These are phyloP conservation scores for Epinotia demarniana DNA, from an alignment of 2,888 invertebrate species.

Conservation along the genomic window DNA sequence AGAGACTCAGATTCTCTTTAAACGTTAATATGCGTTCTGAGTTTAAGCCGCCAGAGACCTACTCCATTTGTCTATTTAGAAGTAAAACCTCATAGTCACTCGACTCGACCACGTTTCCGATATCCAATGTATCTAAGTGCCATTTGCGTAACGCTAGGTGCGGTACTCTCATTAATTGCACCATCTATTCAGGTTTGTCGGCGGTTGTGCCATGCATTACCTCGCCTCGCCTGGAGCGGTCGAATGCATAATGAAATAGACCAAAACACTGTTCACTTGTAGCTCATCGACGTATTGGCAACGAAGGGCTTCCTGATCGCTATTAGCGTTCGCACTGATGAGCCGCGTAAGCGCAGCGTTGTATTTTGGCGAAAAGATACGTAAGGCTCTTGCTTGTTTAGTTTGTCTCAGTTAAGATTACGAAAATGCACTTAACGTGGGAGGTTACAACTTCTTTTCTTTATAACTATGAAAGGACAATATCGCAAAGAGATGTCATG, in stretches of 20 bases:
- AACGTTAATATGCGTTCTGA: no score
- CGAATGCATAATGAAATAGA: slow-evolving; percentile 43
- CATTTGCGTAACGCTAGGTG: slow-evolving; percentile 54
- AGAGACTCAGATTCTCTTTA: no score
- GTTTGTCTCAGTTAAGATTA: no score
- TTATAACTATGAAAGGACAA: no score
- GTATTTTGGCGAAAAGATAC: not conserved
- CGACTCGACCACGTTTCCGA: slow-evolving; percentile 51
- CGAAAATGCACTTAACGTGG: no score
- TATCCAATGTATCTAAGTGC: slow-evolving; percentile 55
- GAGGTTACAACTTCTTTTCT: no score
- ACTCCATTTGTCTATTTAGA: not conserved
- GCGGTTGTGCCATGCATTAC: slow-evolving; percentile 40
- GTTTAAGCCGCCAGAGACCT: not conserved
- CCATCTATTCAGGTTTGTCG: slow-evolving; percentile 43
- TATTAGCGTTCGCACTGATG: not conserved
- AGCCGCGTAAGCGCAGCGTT: not conserved
- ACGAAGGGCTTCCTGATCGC: not conserved
- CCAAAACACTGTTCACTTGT: slow-evolving; percentile 17
- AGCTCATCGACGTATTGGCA: not conserved
- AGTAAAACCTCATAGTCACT: slow-evolving; percentile 14
- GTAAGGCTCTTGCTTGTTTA: not conserved
- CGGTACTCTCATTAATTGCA: slow-evolving; percentile 44
- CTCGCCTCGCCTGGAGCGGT: slow-evolving; percentile 14
- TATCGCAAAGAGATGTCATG: no score